Conservation (phyloP, 2,797 vertebrate genomes). For the Pampus argenteus region DNA sequence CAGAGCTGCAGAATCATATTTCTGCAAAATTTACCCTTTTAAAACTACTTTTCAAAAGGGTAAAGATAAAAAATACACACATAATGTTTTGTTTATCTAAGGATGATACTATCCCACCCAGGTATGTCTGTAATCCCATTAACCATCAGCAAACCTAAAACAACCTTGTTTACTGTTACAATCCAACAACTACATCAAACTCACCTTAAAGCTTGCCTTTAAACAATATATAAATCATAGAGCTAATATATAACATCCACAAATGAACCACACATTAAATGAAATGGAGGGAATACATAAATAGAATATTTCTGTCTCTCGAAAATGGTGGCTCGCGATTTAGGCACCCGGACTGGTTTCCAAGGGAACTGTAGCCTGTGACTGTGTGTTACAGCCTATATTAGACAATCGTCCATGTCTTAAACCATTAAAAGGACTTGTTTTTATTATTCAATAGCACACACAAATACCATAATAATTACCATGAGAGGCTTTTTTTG, state of each 20-base stretch:
- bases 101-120: background rate
- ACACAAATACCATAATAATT: background rate
- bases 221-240: constrained; percentile 1
- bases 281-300: constrained; percentile 48
- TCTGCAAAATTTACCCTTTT: background rate
- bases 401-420: constrained; percentile 16
- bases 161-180: background rate
- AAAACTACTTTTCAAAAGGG: background rate
- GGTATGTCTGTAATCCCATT: constrained; percentile 23
- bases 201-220: constrained; percentile 3
- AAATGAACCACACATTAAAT: constrained; percentile 27
- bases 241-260: background rate
- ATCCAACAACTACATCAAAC: constrained; percentile 5
- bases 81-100: background rate
- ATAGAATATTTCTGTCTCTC: constrained; percentile 59
- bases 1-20: background rate
- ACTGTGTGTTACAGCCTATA: constrained; percentile 46
- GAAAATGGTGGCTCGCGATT: constrained; percentile 76
- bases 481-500: too few species aligned
- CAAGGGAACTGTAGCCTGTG: constrained; percentile 76
- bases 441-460: too few species aligned
- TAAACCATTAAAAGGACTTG: background rate
- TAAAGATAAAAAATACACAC: background rate
- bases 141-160: constrained; percentile 19
- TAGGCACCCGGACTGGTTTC: constrained; percentile 74